Percentiles rank a stretch among this genome's conserved stretches.
These are phyloP conservation scores for Dinocampus coccinellae DNA, from an alignment of 2,888 invertebrate species.

Conservation along the genomic window DNA sequence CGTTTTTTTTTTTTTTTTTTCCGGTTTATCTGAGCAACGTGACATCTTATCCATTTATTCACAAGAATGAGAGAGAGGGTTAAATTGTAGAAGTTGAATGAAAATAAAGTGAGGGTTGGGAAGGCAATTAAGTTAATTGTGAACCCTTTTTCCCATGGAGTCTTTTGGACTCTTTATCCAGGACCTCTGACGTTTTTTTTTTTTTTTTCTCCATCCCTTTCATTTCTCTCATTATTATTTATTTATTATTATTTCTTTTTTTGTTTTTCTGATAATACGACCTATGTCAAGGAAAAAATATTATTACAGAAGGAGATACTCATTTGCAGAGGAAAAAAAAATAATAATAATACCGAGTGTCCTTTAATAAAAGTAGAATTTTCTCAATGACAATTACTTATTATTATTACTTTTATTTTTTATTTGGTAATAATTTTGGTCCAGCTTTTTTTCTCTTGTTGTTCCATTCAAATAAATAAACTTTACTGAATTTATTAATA, in stretches of 20 bases:
- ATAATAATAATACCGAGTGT: no score
- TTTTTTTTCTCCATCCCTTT: not conserved
- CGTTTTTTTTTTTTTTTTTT: not conserved
- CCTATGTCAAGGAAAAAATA: not conserved
- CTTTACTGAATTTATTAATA: no score
- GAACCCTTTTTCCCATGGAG: slow-evolving; percentile 10
- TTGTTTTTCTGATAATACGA: not conserved
- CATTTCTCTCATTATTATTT: not conserved
- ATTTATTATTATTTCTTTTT: not conserved
- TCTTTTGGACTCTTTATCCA: slow-evolving; percentile 24
- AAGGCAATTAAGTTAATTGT: slow-evolving; percentile 38
- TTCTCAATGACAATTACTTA: no score
- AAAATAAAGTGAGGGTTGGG: slow-evolving; percentile 1
- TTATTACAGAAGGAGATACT: not conserved
- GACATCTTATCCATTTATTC: slow-evolving; percentile 14
- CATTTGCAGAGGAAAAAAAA: no score
- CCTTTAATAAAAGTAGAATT: no score
- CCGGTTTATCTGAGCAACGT: not conserved
- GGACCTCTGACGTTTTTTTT: slow-evolving; percentile 13
- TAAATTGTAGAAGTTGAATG: not conserved
- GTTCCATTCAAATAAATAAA: no score
- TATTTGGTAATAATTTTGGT: no score
- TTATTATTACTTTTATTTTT: no score
- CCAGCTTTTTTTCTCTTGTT: no score
- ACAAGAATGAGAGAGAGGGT: not conserved